Evolutionary conservation across 2,888 invertebrate genomes (phyloP), one percentile per base, ranked within the genome.

Genomic region (Oscheius onirici): DNA sequence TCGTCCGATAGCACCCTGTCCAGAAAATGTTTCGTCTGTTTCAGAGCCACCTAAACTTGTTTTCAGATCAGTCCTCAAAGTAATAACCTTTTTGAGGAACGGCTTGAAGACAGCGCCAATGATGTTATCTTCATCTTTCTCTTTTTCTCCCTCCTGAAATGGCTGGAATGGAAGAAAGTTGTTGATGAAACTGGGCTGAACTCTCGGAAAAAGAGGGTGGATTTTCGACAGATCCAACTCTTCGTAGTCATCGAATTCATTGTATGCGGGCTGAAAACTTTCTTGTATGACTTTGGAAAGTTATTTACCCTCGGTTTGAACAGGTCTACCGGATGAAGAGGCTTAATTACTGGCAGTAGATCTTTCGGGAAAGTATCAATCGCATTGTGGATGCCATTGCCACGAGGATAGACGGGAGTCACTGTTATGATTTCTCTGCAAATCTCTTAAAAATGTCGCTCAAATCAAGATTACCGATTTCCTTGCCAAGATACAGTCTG

Each of bases 51-150:
- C 77, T 79, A 58, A 51, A 74, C 69, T 15, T 28, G 17, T n/a
- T 46, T 40, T 41, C 26, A 17, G 15, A 15, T 13, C 49, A 17
- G 6, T 67, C 10, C 17, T 8, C 11, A 28, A 6, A 57, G 44
- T 49, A 3, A 5, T 44, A 20, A 79, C 79, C 74, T 77, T 54
- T 55, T 79, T 79, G n/a, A 79, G 26, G 44, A 79, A 75, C 6
- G 79, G 79, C 40, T 79, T 79, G 11, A 79, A 73, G n/a, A 79
- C 74, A 57, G 67, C 74, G 71, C 74, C 76, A 34, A 77, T 55
- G 10, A 75, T 73, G 26, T 68, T 76, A 10, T 24, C 41, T 11
- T 61, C 57, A 2, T 43, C 46, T 26, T 24, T 15, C 0, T 34
- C 41, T 17, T 52, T 46, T 20, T 46, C 54, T 49, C 54, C 69